These are phyloP conservation scores for Mesitornis unicolor DNA, from an alignment of 2,113 vertebrate genomes.

Conservation along the genomic window DNA sequence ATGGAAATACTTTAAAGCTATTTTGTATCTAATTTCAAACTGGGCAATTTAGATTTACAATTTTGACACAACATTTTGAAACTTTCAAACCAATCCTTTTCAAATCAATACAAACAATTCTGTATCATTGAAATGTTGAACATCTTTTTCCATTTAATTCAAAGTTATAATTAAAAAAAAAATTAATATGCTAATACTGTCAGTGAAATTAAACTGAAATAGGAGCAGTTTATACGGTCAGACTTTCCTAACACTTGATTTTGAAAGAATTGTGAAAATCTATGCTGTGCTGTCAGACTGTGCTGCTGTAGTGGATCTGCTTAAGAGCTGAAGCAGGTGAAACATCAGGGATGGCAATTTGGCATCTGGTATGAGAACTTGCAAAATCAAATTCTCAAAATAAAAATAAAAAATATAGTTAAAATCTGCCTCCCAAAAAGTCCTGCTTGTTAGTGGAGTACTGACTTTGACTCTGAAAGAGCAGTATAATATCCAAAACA, in stretches of 20 bases:
- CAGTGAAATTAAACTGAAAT: not conserved
- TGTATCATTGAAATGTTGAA: not conserved
- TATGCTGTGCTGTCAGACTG: not conserved
- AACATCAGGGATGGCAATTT: not conserved
- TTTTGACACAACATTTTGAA: not conserved
- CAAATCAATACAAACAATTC: not conserved
- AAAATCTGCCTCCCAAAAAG: not conserved
- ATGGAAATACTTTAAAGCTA: rapidly evolving
- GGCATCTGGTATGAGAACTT: not conserved
- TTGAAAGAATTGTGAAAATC: not conserved
- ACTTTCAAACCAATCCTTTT: not conserved
- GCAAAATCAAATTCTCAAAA: not conserved
- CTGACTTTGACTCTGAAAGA: not conserved
- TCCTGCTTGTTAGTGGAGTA: not conserved
- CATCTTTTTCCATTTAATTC: not conserved
- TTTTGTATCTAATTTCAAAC: not conserved
- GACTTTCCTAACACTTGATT: not conserved
- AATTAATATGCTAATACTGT: not conserved
- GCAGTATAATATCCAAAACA: not conserved
- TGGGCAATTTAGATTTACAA: not conserved
- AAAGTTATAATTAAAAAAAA: too few species aligned
- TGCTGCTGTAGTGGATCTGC: not conserved
- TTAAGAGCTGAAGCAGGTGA: not conserved
- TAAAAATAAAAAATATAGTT: too few species aligned
- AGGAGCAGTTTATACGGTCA: not conserved